Percentiles rank a stretch among this genome's conserved stretches.
Conservation (phyloP, 30 jellyfish, hydroid and myxozoan species). For the Mastigias papua region DNA sequence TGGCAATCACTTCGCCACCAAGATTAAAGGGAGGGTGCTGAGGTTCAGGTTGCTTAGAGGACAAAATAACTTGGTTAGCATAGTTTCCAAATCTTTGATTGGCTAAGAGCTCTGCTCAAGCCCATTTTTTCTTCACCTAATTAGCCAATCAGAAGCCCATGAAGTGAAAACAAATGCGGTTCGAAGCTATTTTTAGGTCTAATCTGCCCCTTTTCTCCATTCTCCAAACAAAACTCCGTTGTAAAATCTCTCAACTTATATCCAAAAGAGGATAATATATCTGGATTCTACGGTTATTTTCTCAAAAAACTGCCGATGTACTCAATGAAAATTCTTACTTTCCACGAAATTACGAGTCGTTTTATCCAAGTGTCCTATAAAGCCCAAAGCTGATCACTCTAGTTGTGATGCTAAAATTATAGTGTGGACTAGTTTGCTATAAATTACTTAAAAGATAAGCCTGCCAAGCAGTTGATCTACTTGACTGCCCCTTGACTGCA, state of each 20-base stretch:
- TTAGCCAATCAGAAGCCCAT: constrained; percentile 7
- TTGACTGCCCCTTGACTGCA: neutral
- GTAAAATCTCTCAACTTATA: neutral
- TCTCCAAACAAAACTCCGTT: neutral
- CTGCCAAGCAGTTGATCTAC: too few species aligned
- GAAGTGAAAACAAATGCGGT: neutral
- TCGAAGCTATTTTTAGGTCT: constrained; percentile 31
- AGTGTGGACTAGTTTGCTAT: too few species aligned
- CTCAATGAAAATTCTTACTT: constrained; percentile 19
- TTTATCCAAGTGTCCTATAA: too few species aligned
- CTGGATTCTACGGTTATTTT: neutral
- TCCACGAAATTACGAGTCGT: neutral
- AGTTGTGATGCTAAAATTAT: too few species aligned
- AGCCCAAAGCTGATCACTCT: too few species aligned
- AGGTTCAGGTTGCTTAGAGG: too few species aligned
- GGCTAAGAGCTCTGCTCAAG: constrained; percentile 11
- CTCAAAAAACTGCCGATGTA: constrained; percentile 6
- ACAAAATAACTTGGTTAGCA: too few species aligned
- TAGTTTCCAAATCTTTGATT: constrained; percentile 39
- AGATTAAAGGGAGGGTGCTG: too few species aligned
- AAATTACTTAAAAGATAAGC: neutral
- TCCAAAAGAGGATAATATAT: too few species aligned
- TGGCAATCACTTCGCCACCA: too few species aligned
- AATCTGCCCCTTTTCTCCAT: constrained; percentile 7
- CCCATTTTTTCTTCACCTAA: neutral